phyloP scores from a whole-genome alignment of 1,140 invertebrate genomes.

The Drosophila seguyi region DNA sequence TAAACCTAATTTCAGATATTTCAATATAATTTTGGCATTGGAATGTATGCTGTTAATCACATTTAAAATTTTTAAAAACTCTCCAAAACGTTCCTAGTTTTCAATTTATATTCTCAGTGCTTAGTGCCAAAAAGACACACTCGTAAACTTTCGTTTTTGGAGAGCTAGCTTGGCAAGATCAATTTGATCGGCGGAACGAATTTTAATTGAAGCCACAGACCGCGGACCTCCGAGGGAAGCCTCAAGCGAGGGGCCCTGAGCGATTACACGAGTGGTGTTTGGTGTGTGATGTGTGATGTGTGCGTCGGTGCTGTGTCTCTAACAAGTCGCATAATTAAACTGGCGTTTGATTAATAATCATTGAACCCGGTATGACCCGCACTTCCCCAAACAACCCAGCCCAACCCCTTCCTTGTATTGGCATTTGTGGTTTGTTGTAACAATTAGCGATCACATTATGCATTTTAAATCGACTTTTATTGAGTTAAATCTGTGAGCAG shows the following conservation, averaged over 20 bases:
- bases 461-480: conserved; percentile 72
- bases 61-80: neutral
- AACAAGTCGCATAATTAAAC: conserved; percentile 75
- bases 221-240: conserved; percentile 44
- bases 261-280: conserved; percentile 54
- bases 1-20: neutral
- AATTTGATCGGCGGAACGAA: conserved; percentile 77
- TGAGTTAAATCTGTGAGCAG: conserved; percentile 67
- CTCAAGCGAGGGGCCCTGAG: conserved; percentile 15
- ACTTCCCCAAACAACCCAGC: conserved; percentile 29
- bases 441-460: conserved; percentile 68
- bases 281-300: conserved; percentile 2
- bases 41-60: no score
- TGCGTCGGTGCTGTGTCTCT: conserved; percentile 27
- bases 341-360: conserved; percentile 80
- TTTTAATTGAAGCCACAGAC: conserved; percentile 77
- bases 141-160: conserved; percentile 61
- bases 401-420: conserved; percentile 25
- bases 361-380: conserved; percentile 73
- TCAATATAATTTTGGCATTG: neutral
- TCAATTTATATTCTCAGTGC: neutral
- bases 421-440: conserved; percentile 67
- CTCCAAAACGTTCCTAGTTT: neutral
- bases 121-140: conserved; percentile 57
- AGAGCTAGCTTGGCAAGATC: conserved; percentile 46